Base-by-base conservation (phyloP, 2,888 invertebrate genomes). In the Agrotis segetum region DNA sequence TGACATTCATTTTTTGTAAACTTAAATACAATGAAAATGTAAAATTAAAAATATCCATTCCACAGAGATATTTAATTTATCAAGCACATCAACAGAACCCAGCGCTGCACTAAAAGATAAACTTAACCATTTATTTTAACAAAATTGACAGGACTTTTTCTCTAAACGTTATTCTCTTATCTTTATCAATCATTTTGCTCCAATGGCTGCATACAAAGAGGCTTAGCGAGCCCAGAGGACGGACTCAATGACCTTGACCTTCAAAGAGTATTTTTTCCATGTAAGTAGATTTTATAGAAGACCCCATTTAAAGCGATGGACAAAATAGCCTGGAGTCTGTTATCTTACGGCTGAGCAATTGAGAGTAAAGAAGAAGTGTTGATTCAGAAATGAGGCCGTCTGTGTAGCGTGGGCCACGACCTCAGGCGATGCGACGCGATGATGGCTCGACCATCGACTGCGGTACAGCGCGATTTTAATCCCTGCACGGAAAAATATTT, bases 161-260 rank as follows among this genome's bases (percentile, higher is more conserved):
- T 77, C 69, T 76, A 56, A 67, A 62, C 79, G 21, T 67, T 84
- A 34, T 74, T 74, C 13, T 83, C 85, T 88, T 91, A 90, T 90
- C 90, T 90, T 85, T 90, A 87, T 85, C 87, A 89, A 91, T 90
- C 86, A 90, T 90, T 91, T 89, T 86, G 85, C 85, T 87, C 82
- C 86, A 82, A 83, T 85, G 88, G 77, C 68, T 88, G 85, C 88
- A 87, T 87, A 87, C 87, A 86, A 86, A 87, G 87, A 85, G 83
- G 72, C 60, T 84, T 72, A 70, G 75, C 9, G 66, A 34, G 71
- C 77, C 75, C 75, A 63, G 55, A 71, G 71, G 59, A 58, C 59
- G 44, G 77, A 67, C 77, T 69, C 77, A 65, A 76, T 81, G 77
- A 70, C 71, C 58, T 85, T 81, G 67, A 74, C 53, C 53, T 74